These are phyloP conservation scores for Aleadryas rufinucha DNA, from an alignment of 2,113 vertebrate genomes.

Conservation along the genomic window DNA sequence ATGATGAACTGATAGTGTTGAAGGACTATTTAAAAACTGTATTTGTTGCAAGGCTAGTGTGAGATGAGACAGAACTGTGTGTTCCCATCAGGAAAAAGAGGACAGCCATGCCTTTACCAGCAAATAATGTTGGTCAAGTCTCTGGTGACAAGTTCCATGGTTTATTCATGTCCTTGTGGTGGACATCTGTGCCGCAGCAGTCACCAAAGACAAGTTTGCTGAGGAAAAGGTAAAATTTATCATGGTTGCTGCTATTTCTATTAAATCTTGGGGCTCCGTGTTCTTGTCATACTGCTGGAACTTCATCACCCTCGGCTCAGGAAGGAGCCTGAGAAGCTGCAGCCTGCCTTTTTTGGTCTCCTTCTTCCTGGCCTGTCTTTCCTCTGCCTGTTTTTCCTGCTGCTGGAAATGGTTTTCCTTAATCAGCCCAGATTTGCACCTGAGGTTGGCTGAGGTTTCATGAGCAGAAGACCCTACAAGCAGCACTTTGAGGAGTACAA, in stretches of 20 bases:
- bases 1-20: neutral
- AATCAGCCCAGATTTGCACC: neutral
- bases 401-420: neutral
- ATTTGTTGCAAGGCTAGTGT: neutral
- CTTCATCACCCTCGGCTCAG: neutral
- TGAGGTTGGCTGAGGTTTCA: neutral
- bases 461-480: neutral
- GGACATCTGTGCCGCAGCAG: neutral
- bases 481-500: neutral
- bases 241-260: neutral
- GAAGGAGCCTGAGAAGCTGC: neutral
- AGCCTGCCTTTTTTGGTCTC: neutral
- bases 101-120: neutral
- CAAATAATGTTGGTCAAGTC: neutral
- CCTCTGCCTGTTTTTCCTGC: neutral
- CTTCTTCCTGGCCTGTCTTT: neutral
- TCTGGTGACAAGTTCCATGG: neutral
- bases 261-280: neutral
- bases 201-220: neutral
- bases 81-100: neutral
- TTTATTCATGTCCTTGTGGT: accelerated
- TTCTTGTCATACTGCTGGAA: neutral
- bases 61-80: neutral
- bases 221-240: neutral
- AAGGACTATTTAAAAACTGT: neutral